Evolutionary conservation across 2,888 invertebrate genomes (phyloP).

Genomic region (Scotopteryx bipunctaria): DNA sequence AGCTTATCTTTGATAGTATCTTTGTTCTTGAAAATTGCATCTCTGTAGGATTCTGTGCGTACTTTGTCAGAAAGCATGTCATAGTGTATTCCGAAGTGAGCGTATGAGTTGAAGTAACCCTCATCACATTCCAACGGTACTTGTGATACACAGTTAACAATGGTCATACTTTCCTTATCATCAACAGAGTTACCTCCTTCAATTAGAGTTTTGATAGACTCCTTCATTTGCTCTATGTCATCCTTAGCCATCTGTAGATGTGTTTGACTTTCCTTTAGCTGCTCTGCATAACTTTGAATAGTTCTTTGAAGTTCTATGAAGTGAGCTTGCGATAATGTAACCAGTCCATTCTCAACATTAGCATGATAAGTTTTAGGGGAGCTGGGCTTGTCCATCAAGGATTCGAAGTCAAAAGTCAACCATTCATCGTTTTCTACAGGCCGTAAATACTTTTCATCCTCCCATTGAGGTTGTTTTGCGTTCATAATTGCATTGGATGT

Average conservation of each 20-base stretch:
- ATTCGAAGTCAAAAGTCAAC: constrained; percentile 90
- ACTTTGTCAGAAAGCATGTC: constrained; percentile 96
- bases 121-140: constrained; percentile 87
- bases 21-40: constrained; percentile 91
- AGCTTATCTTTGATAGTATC: constrained; percentile 88
- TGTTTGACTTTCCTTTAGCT: constrained; percentile 84
- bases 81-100: constrained; percentile 96
- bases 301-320: constrained; percentile 84
- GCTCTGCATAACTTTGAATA: constrained; percentile 80
- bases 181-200: constrained; percentile 58
- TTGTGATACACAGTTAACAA: constrained; percentile 68
- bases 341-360: constrained; percentile 84
- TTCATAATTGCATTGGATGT: constrained; percentile 81
- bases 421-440: constrained; percentile 91
- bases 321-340: constrained; percentile 84
- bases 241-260: constrained; percentile 84
- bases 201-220: constrained; percentile 82
- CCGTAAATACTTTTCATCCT: constrained; percentile 89
- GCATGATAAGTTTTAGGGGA: constrained; percentile 80
- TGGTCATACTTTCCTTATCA: constrained; percentile 40
- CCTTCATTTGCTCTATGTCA: constrained; percentile 84
- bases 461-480: constrained; percentile 85
- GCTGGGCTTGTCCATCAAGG: constrained; percentile 61
- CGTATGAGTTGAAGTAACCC: constrained; percentile 92
- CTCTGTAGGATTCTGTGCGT: constrained; percentile 93